Base-by-base conservation (phyloP, 2,113 vertebrate genomes). In the Eulacestoma nigropectus region DNA sequence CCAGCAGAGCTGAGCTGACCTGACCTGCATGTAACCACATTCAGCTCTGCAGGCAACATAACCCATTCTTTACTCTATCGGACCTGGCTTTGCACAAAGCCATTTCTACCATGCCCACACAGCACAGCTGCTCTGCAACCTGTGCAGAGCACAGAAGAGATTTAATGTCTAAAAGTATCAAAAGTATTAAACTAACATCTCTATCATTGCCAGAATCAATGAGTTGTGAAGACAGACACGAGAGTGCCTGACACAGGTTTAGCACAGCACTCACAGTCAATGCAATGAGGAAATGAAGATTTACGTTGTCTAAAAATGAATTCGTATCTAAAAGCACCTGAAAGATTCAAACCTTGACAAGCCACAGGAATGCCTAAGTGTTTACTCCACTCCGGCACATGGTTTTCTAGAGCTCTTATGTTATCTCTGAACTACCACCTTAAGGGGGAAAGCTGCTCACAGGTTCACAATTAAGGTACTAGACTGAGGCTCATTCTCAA, bases 21-120 rank as follows among this genome's bases (percentile, higher is more conserved):
- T 49, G 47, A 30, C 4, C 62, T 39, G 30, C 0, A 0, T 27
- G 52, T 22, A 77, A 39, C 11, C 57, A 75, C 27, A 53, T 11
- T 10, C 44, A 73, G 27, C 46, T 64, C 62, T 5, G 5, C 37
- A 69, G 37, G 59, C 29, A 56, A 32, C 9, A 25, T 11, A 73
- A 72, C 10, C 23, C 30, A 12, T 47, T 70, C 65, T 39, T 90
- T 39, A 86, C 21, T 69, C 69, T 35, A 4, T 29, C 50, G 75
- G 47, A 82, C 16, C 22, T 13, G 33, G 13, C 37, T 55, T 47
- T 87, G 70, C 42, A 62, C n/a, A 84, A 55, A 88, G 33, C 57
- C 73, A 55, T 44, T 69, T 90, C 42, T 64, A 57, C 13, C 41
- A 44, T 9, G 17, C 13, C 69, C 33, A 30, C 26, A 39, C 18